Evolutionary conservation across 2,797 vertebrate genomes (phyloP).

Genomic region (Myripristis murdjan): DNA sequence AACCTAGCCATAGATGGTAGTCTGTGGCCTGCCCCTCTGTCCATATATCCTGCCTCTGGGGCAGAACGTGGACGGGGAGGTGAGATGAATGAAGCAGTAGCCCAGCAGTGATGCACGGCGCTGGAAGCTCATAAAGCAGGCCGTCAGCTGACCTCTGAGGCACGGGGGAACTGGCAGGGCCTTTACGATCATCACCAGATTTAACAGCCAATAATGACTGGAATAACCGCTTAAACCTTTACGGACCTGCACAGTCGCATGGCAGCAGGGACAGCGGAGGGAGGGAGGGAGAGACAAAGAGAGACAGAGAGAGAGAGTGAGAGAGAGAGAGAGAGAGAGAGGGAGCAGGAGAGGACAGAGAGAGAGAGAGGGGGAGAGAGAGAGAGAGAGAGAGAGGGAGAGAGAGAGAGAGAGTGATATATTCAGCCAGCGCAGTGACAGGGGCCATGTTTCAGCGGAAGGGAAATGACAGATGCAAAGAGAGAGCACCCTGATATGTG

Average conservation of each 20-base stretch:
- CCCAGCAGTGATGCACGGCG: slow-evolving; percentile 89
- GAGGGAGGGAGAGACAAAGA: too few relatives aligned
- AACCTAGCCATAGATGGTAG: slow-evolving; percentile 85
- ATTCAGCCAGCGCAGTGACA: slow-evolving; percentile 78
- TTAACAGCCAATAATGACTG: slow-evolving; percentile 91
- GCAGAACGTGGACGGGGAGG: slow-evolving; percentile 32
- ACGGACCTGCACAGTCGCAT: slow-evolving; percentile 76
- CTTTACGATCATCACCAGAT: slow-evolving; percentile 91
- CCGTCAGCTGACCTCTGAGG: slow-evolving; percentile 91
- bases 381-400: slow-evolving; percentile 9
- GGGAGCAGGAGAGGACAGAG: slow-evolving; percentile 8
- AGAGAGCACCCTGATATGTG: slow-evolving; percentile 76
- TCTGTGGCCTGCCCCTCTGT: slow-evolving; percentile 85
- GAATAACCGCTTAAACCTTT: slow-evolving; percentile 89
- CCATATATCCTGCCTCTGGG: slow-evolving; percentile 74
- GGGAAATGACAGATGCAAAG: slow-evolving; percentile 81
- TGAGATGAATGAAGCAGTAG: slow-evolving; percentile 77
- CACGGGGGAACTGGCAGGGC: slow-evolving; percentile 85
- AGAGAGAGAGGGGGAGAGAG: slow-evolving; percentile 39
- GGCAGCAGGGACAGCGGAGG: slow-evolving; percentile 70
- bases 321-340: slow-evolving; percentile 38
- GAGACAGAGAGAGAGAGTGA: slow-evolving; percentile 9
- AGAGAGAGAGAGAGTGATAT: slow-evolving; percentile 45
- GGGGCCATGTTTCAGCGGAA: slow-evolving; percentile 83
- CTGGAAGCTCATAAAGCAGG: slow-evolving; percentile 93